Evolutionary conservation across 2,888 invertebrate species (phyloP).

Genomic region (Macroteleia sp.): DNA sequence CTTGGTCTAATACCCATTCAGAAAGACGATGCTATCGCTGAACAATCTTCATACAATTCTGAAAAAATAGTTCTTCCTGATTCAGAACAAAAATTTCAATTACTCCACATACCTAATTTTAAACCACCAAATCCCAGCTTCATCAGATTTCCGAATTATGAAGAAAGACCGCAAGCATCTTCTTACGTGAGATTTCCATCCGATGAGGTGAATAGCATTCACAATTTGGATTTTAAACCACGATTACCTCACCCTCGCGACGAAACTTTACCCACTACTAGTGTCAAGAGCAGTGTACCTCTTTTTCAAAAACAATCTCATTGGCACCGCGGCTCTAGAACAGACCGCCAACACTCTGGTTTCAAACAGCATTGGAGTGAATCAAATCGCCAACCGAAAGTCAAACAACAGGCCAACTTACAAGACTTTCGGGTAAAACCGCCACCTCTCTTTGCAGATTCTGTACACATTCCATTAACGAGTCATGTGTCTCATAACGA

Average conservation of each 20-base stretch:
- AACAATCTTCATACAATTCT: constrained; percentile 43
- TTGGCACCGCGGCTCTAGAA: constrained; percentile 69
- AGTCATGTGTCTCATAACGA: constrained; percentile 62
- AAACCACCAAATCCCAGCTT: constrained; percentile 53
- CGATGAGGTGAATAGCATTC: constrained; percentile 79
- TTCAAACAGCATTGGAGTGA: constrained; percentile 47
- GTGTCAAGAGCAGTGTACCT: constrained; percentile 71
- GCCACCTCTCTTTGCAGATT: too few species aligned
- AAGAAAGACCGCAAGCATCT: constrained; percentile 53
- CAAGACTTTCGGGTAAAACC: constrained; percentile 76
- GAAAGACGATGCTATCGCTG: constrained; percentile 20
- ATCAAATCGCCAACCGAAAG: constrained; percentile 24
- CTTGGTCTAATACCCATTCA: constrained; percentile 16
- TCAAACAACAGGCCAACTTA: constrained; percentile 71
- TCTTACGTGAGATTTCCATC: constrained; percentile 75
- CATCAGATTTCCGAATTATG: constrained; percentile 70
- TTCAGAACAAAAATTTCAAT: constrained; percentile 19
- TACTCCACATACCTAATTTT: not conserved
- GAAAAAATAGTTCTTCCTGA: constrained; percentile 46
- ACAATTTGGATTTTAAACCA: constrained; percentile 74
- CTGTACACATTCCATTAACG: constrained; percentile 68
- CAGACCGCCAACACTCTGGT: constrained; percentile 66
- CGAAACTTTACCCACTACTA: constrained; percentile 57
- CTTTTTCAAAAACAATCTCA: constrained; percentile 71
- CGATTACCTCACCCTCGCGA: constrained; percentile 66